phyloP scores from a whole-genome alignment of 1,140 invertebrate species.

The Cepaea nemoralis region DNA sequence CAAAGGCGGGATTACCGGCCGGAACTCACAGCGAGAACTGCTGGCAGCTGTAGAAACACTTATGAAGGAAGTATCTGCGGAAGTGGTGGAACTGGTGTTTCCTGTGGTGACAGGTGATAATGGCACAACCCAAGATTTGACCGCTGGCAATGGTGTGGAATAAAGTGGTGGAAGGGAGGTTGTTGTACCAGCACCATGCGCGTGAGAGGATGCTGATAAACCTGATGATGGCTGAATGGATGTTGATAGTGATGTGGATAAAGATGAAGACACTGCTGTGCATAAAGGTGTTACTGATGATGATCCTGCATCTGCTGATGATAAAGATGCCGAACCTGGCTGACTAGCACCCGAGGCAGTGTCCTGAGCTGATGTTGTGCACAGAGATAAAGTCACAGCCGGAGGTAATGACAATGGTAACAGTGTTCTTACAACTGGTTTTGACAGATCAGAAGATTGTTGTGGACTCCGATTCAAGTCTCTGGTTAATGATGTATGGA shows the following conservation, averaged over 20 bases:
- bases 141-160: background rate
- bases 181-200: background rate
- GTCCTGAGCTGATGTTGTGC: background rate
- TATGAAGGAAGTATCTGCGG: background rate
- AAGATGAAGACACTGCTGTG: too few species aligned
- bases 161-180: background rate
- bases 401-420: slow-evolving; percentile 6
- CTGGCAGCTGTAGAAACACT: background rate
- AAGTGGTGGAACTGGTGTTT: background rate
- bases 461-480: background rate
- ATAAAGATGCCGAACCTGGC: background rate
- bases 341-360: slow-evolving; percentile 16
- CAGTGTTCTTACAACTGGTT: background rate
- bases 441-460: background rate
- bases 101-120: background rate
- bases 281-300: too few species aligned
- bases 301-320: background rate
- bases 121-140: background rate
- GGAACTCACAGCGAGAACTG: slow-evolving; percentile 16
- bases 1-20: slow-evolving; percentile 34
- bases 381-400: background rate
- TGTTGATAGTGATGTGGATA: too few species aligned
- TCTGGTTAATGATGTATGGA: background rate
- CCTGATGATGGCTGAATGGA: too few species aligned
- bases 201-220: slow-evolving; percentile 28